phyloP scores from a whole-genome alignment of 2,888 invertebrate species.

The Lutraria lutraria region DNA sequence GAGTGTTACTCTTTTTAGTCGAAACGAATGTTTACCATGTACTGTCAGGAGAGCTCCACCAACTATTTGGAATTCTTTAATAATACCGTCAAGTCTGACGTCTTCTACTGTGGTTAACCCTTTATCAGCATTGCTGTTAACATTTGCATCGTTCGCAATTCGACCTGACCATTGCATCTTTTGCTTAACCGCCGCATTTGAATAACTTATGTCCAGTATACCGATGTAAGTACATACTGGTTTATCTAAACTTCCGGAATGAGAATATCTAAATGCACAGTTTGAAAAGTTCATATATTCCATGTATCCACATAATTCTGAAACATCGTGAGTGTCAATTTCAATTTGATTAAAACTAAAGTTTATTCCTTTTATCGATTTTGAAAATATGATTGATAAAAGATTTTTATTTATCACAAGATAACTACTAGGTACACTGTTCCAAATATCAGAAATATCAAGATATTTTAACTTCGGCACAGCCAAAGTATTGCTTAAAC shows the following conservation, averaged over 20 bases:
- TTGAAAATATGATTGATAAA: neutral
- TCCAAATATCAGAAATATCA: neutral
- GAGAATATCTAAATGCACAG: neutral
- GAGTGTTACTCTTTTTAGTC: neutral
- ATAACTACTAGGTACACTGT: neutral
- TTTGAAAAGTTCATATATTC: neutral
- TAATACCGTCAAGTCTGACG: neutral
- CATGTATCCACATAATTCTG: neutral
- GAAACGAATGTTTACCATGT: neutral
- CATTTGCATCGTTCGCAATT: neutral
- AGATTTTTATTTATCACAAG: neutral
- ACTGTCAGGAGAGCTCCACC: neutral
- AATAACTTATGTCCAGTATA: neutral
- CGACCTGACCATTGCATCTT: neutral
- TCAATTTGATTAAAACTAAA: neutral
- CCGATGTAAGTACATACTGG: neutral
- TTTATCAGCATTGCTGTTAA: neutral
- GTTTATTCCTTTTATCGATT: neutral
- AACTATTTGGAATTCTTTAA: neutral
- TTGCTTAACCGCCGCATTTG: neutral
- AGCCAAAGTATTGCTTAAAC: neutral
- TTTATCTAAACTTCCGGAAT: neutral
- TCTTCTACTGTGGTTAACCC: neutral
- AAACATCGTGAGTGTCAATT: neutral
- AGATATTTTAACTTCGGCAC: neutral